phyloP scores from a whole-genome alignment of 2,888 invertebrate genomes.

The Tetheella fluctuosa region DNA sequence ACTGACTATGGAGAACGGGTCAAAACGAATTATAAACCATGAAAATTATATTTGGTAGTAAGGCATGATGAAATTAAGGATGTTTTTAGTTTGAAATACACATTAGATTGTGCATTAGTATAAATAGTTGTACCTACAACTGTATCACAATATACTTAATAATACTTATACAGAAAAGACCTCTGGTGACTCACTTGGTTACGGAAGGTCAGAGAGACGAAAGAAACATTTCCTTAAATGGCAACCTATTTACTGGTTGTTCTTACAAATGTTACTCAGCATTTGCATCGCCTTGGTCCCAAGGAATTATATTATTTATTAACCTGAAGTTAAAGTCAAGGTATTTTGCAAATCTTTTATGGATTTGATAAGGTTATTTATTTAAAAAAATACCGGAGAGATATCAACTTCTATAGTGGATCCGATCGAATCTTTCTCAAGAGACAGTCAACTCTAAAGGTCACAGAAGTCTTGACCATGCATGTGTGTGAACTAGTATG shows the following conservation, averaged over 20 bases:
- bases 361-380: too few relatives aligned
- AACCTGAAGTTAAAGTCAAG: not conserved
- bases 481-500: too few relatives aligned
- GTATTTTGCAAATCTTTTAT: not conserved
- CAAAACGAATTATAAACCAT: not conserved
- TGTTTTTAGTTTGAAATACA: too few relatives aligned
- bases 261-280: slow-evolving; percentile 36
- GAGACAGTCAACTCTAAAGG: too few relatives aligned
- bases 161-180: slow-evolving; percentile 12
- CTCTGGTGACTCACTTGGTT: slow-evolving; percentile 46
- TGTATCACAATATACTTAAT: slow-evolving; percentile 13
- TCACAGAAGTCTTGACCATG: too few relatives aligned
- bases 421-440: too few relatives aligned
- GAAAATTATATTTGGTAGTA: slow-evolving; percentile 22
- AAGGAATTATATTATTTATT: slow-evolving; percentile 25
- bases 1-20: too few relatives aligned
- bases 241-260: slow-evolving; percentile 40
- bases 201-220: slow-evolving; percentile 59
- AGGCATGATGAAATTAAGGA: too few relatives aligned
- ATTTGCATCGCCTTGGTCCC: slow-evolving; percentile 42
- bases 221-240: slow-evolving; percentile 55
- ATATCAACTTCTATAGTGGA: too few relatives aligned
- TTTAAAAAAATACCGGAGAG: too few relatives aligned
- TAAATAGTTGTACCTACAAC: slow-evolving; percentile 23
- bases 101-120: not conserved